Conservation (phyloP, 2,888 invertebrate genomes). For the Apodemia hepburni region DNA sequence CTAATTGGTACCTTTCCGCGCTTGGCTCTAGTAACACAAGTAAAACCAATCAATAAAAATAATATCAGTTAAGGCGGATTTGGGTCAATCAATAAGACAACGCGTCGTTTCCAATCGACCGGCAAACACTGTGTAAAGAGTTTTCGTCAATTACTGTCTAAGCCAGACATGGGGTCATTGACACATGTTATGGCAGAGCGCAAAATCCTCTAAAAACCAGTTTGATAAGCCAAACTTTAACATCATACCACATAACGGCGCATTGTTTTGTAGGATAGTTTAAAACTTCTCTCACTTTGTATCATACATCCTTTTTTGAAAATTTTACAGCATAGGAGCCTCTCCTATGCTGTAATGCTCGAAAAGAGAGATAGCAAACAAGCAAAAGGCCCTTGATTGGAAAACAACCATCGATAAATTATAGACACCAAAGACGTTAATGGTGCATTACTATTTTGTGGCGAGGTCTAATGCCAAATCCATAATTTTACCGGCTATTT, state of each 20-base stretch:
- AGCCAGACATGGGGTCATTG: constrained; percentile 1
- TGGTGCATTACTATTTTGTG: too few species aligned
- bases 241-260: not conserved
- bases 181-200: not conserved
- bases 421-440: too few species aligned
- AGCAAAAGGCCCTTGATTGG: too few species aligned
- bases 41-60: constrained; percentile 18
- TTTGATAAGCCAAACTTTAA: constrained; percentile 5
- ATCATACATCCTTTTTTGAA: too few species aligned
- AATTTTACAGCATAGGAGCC: too few species aligned
- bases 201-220: not conserved
- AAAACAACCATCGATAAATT: too few species aligned
- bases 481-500: too few species aligned
- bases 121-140: constrained; percentile 40
- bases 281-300: not conserved
- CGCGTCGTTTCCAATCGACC: constrained; percentile 40
- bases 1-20: too few species aligned
- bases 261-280: not conserved
- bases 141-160: not conserved
- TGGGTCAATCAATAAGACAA: constrained; percentile 68
- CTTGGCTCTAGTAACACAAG: too few species aligned
- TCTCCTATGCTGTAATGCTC: too few species aligned
- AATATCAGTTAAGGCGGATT: constrained; percentile 37
- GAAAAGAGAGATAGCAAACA: too few species aligned
- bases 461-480: too few species aligned